A percentile compares a stretch with the other conserved stretches of the same genome.
Conservation (phyloP, 2,113 vertebrate genomes). For the Podarcis raffonei region DNA sequence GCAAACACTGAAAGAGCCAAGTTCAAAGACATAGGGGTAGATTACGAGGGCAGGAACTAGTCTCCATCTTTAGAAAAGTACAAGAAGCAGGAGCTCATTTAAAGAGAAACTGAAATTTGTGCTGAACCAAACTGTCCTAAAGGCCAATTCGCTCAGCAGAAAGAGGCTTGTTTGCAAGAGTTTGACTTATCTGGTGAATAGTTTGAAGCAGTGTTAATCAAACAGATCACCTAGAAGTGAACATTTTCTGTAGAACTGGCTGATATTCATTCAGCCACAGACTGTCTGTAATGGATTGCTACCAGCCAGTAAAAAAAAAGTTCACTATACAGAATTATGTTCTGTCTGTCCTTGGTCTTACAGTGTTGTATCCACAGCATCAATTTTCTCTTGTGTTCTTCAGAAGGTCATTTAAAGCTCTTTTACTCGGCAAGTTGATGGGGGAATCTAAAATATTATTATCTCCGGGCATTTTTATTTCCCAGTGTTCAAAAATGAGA, state of each 20-base stretch:
- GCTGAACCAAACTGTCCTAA: conserved; percentile 40
- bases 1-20: neutral
- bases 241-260: conserved; percentile 46
- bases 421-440: conserved; percentile 40
- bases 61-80: neutral
- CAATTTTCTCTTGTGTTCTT: conserved; percentile 54
- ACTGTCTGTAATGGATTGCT: conserved; percentile 61
- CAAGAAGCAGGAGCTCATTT: neutral
- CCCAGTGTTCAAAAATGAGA: conserved; percentile 52
- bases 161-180: conserved; percentile 47
- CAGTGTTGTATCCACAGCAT: conserved; percentile 45
- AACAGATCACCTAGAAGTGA: conserved; percentile 54
- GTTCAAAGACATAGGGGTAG: conserved; percentile 7
- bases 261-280: conserved; percentile 57
- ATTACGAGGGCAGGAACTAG: neutral
- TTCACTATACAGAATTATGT: conserved; percentile 62
- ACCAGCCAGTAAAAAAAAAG: conserved; percentile 48
- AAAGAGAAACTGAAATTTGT: conserved; percentile 31
- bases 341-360: conserved; percentile 69
- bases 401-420: conserved; percentile 59
- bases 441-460: conserved; percentile 55
- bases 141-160: conserved; percentile 32
- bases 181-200: conserved; percentile 51
- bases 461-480: conserved; percentile 50
- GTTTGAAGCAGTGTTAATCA: conserved; percentile 55